Base-by-base conservation (phyloP, 2,113 vertebrate species). In the Aphelocoma coerulescens region DNA sequence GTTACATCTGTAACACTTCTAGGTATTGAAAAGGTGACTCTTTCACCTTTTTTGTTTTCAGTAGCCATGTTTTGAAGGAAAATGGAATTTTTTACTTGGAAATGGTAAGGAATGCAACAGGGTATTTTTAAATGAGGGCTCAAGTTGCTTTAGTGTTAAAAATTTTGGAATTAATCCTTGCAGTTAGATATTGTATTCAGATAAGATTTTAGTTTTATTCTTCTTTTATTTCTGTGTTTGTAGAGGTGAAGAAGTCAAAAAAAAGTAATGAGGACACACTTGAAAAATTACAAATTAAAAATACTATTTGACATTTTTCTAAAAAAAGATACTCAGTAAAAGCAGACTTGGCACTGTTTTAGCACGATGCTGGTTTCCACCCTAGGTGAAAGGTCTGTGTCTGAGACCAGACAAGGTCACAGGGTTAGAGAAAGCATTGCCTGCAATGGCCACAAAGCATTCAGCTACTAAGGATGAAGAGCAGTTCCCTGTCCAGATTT, bases 381-480 rank as follows among this genome's bases (percentile, higher is more conserved):
- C 23, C 33, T 46, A 43, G 5, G n/a, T 51, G 73, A 87, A 90
- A 79, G 51, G 52, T 77, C 59, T 87, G 17, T 66, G 33, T 91
- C 54, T 88, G 79, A 88, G 49, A 68, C 9, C 58, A 86, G 61
- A 52, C 43, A 85, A 89, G 88, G 85, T 96, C 62, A 89, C 46
- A 74, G 83, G 91, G 83, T 89, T 87, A 94, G 37, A 55, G 43
- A 66, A 88, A 91, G 67, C 54, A 62, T 26, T 79, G 73, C 68
- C 62, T 75, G 27, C 1, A 0, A 61, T n/a, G 54, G 32, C 48
- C 88, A 91, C 62, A 93, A 91, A 95, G 62, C 66, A 52, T 85
- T 94, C 83, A 62, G 61, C 62, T 89, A n/a, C 61, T 58, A 35
- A 84, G 69, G 55, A 90, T 87, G 75, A 96, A 86, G 85, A 82